Conservation (phyloP, 2,888 invertebrate genomes). For the Calliopum simillimum region DNA sequence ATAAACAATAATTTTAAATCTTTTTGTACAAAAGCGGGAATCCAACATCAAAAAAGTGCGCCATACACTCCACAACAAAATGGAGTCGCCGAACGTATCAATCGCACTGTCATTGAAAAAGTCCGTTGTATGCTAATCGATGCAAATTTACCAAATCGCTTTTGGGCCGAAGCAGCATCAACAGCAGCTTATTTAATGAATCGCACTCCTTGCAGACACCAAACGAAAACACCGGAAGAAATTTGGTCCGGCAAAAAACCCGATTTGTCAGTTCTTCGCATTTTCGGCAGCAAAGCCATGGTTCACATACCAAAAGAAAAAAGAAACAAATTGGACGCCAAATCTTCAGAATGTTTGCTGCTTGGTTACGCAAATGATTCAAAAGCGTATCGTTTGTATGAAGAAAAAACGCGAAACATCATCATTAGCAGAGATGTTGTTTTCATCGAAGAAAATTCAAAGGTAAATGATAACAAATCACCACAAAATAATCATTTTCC, state of each 20-base stretch:
- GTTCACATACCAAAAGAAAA: constrained; percentile 28
- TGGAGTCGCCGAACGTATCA: constrained; percentile 43
- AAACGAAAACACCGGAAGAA: constrained; percentile 12
- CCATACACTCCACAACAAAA: constrained; percentile 48
- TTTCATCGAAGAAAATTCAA: not conserved
- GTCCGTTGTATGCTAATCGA: constrained; percentile 44
- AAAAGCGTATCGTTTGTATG: constrained; percentile 24
- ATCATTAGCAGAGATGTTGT: not conserved
- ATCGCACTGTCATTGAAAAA: constrained; percentile 36
- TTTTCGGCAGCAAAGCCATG: constrained; percentile 29
- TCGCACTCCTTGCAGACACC: constrained; percentile 24
- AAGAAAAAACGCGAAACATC: not conserved
- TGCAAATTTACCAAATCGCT: constrained; percentile 23
- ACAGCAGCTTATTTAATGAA: constrained; percentile 31
- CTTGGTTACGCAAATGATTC: not conserved
- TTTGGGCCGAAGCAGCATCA: constrained; percentile 35
- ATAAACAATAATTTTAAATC: constrained; percentile 37
- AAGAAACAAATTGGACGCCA: constrained; percentile 28
- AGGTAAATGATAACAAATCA: not conserved
- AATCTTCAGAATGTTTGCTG: constrained; percentile 15
- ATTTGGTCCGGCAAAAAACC: constrained; percentile 5
- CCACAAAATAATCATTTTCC: no score
- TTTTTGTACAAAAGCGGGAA: constrained; percentile 41
- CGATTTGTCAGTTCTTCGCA: constrained; percentile 23
- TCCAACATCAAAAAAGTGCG: constrained; percentile 45